A percentile compares a stretch with the other conserved stretches of the same genome.
Evolutionary conservation across 2,888 invertebrate genomes (phyloP).

Genomic region (Trachelus stipa): DNA sequence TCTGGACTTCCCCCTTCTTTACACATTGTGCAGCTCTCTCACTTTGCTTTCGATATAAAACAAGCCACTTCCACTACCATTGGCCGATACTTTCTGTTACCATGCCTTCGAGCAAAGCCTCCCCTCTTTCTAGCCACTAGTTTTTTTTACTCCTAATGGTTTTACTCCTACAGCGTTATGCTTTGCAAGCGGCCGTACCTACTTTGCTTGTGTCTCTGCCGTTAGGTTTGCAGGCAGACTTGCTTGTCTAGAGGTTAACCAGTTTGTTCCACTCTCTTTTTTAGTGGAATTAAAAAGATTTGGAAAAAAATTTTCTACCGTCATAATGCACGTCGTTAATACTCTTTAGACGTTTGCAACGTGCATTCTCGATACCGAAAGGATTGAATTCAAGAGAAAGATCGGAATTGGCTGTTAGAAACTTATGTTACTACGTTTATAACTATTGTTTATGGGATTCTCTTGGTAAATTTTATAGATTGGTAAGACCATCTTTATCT

Average conservation of each 20-base stretch:
- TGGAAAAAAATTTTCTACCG: too few relatives aligned
- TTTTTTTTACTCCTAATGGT: slow-evolving; percentile 9
- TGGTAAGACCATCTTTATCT: too few relatives aligned
- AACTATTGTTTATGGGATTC: background rate
- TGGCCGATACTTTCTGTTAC: slow-evolving; percentile 23
- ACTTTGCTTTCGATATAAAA: slow-evolving; percentile 12
- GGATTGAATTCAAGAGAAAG: too few relatives aligned
- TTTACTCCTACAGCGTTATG: background rate
- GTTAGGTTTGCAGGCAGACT: slow-evolving; percentile 14
- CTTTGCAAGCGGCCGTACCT: background rate
- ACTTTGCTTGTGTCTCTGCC: background rate
- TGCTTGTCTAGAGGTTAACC: slow-evolving; percentile 61
- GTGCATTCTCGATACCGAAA: too few relatives aligned
- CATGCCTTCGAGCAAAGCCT: slow-evolving; percentile 18
- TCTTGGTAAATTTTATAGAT: background rate
- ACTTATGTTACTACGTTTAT: background rate
- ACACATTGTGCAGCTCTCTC: slow-evolving; percentile 29
- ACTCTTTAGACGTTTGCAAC: too few relatives aligned
- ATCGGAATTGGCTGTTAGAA: too few relatives aligned
- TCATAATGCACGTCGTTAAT: too few relatives aligned
- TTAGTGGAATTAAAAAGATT: slow-evolving; percentile 34
- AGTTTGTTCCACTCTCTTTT: slow-evolving; percentile 65
- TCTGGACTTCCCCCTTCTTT: slow-evolving; percentile 63
- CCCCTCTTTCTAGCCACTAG: slow-evolving; percentile 31
- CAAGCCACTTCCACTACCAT: slow-evolving; percentile 26